Evolutionary conservation across 2,113 vertebrate species (phyloP), one percentile per base, ranked within the genome.

Genomic region (Saccopteryx bilineata): DNA sequence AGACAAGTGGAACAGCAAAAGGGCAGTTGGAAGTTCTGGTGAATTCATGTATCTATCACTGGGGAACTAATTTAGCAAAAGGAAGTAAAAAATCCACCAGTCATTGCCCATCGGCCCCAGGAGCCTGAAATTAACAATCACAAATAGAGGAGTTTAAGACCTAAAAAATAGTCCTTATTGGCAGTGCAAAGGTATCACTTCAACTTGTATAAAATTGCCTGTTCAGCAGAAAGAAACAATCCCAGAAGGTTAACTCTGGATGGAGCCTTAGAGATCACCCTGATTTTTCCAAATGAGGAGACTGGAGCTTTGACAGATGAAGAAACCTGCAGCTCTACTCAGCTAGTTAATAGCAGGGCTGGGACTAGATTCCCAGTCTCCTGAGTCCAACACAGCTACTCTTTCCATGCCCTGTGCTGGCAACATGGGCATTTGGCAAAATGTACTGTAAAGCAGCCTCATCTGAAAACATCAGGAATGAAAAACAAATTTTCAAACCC

Each of bases 111-210:
- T 19, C 58, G 82, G 50, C 48, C 52, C n/a, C 60, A 54, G 61
- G 46, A 93, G 12, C n/a, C 52, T 96, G 63, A 92, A 85, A 91
- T 95, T 65, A 85, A 72, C 61, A 66, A 91, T 85, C 68, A 71
- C 18, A 74, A 93, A 93, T 46, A 74, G 23, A 82, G 46, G 31
- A 68, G 33, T 15, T 80, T 39, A 94, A 72, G 56, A 79, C 23
- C 46, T 19, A 78, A 81, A 52, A 52, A 88, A 72, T 1, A 76
- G 46, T 79, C 23, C 50, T 78, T 91, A 56, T 9, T 56, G 21
- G 54, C 18, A 83, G 24, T 72, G 31, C 28, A 87, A 89, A 93
- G 23, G 28, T 61, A 90, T 17, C 48, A 46, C n/a, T 92, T 79
- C 13, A 79, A 76, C 31, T 79, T 94, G 58, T 8, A 92, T 15